A percentile compares a stretch with the other conserved stretches of the same genome.
phyloP scores from a whole-genome alignment of 2,113 vertebrate species.

The Pollimyrus isidori region DNA sequence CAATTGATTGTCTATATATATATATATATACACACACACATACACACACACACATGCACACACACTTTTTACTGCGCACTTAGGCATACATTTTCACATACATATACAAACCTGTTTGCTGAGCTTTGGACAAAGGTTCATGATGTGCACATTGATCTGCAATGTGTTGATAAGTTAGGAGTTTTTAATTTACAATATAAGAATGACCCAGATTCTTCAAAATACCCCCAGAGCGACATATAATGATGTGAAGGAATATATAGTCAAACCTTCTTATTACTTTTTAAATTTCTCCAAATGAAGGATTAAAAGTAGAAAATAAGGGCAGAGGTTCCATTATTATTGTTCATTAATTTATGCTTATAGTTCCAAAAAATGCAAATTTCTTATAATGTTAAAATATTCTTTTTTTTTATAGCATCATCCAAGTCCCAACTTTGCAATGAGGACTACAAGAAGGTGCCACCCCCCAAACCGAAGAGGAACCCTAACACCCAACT shows the following conservation, averaged over 20 bases:
- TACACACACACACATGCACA: no score
- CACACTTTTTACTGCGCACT: neutral
- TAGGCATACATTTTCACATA: neutral
- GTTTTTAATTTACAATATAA: conserved; percentile 33
- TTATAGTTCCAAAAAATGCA: neutral
- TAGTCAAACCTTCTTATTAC: neutral
- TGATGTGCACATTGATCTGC: neutral
- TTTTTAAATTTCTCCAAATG: neutral
- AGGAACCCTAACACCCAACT: conserved; percentile 93
- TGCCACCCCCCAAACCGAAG: conserved; percentile 93
- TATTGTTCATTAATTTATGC: neutral
- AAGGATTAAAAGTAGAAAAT: neutral
- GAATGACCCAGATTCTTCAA: conserved; percentile 28
- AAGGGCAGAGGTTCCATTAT: neutral
- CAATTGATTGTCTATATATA: neutral
- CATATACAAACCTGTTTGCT: neutral
- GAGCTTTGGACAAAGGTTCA: neutral
- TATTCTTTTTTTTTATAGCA: no score
- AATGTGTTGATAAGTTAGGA: conserved; percentile 19
- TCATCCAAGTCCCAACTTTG: conserved; percentile 66
- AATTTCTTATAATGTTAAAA: neutral
- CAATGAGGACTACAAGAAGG: conserved; percentile 84
- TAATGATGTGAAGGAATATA: neutral
- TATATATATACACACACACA: neutral
- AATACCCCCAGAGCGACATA: neutral